Evolutionary conservation across 2,113 vertebrate genomes (phyloP).

Genomic region (Gymnorhina tibicen): DNA sequence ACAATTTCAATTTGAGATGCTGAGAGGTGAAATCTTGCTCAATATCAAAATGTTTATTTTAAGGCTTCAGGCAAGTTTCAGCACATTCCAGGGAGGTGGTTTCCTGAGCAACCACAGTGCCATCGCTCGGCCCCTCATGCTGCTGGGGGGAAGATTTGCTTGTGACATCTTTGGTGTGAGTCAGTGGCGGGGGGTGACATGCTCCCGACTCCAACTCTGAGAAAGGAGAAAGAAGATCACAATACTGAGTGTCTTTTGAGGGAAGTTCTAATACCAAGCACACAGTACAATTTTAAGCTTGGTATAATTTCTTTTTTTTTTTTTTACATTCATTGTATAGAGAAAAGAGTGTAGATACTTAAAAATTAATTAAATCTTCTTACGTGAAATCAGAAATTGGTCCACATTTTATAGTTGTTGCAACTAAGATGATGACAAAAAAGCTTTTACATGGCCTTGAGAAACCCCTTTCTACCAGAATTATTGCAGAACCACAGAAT

Average conservation of each 20-base stretch:
- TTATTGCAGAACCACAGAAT: neutral
- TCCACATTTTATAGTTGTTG: neutral
- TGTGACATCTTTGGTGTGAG: neutral
- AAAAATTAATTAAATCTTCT: neutral
- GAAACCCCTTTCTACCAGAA: neutral
- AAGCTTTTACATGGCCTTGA: neutral
- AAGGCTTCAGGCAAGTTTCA: neutral
- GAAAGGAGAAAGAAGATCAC: neutral
- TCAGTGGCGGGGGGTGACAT: neutral
- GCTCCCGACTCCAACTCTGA: rapidly evolving
- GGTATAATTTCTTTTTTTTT: too few species aligned
- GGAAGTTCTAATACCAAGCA: neutral
- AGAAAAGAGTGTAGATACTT: neutral
- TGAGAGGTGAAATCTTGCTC: neutral
- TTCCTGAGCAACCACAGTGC: neutral
- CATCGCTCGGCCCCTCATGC: neutral
- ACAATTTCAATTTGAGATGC: neutral
- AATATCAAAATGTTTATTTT: neutral
- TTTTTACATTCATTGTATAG: neutral
- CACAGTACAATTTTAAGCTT: neutral
- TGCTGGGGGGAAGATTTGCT: neutral
- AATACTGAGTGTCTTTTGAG: neutral
- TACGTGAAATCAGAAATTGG: neutral
- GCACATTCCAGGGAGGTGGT: neutral
- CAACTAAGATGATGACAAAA: neutral